A percentile compares a stretch with the other conserved stretches of the same genome.
Evolutionary conservation across 2,888 invertebrate species (phyloP).

Genomic region (Euplagia quadripunctaria): DNA sequence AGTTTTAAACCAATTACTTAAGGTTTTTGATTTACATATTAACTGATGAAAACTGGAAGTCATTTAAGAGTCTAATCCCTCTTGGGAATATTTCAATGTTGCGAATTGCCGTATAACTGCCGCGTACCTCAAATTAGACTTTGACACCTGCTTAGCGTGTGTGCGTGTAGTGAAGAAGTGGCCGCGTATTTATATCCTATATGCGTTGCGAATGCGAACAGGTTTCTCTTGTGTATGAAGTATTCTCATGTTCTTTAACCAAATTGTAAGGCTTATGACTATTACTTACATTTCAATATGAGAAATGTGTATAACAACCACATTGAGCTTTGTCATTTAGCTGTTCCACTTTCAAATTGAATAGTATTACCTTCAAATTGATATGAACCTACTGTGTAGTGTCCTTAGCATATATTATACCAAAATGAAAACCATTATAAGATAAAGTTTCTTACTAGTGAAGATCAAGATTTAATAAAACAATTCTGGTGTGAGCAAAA

Average conservation of each 20-base stretch:
- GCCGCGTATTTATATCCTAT: constrained; percentile 65
- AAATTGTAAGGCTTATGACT: background rate
- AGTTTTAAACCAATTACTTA: constrained; percentile 17
- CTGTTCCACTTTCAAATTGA: background rate
- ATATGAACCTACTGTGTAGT: background rate
- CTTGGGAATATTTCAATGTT: constrained; percentile 4
- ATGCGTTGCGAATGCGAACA: constrained; percentile 56
- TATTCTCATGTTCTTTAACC: background rate
- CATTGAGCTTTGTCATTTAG: background rate
- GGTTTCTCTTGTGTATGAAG: constrained; percentile 54
- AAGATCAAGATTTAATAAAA: background rate
- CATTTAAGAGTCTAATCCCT: background rate
- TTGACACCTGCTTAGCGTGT: constrained; percentile 76
- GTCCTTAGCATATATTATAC: background rate
- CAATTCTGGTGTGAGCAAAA: background rate
- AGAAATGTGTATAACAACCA: background rate
- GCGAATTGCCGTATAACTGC: constrained; percentile 57
- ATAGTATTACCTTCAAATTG: background rate
- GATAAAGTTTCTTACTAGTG: background rate
- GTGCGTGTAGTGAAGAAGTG: constrained; percentile 63
- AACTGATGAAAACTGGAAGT: background rate
- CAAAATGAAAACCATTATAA: background rate
- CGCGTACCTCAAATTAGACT: constrained; percentile 75
- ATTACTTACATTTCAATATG: background rate
- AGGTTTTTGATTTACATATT: background rate